phyloP scores from a whole-genome alignment of 2,113 vertebrate genomes.

The Rhynchomys soricoides region DNA sequence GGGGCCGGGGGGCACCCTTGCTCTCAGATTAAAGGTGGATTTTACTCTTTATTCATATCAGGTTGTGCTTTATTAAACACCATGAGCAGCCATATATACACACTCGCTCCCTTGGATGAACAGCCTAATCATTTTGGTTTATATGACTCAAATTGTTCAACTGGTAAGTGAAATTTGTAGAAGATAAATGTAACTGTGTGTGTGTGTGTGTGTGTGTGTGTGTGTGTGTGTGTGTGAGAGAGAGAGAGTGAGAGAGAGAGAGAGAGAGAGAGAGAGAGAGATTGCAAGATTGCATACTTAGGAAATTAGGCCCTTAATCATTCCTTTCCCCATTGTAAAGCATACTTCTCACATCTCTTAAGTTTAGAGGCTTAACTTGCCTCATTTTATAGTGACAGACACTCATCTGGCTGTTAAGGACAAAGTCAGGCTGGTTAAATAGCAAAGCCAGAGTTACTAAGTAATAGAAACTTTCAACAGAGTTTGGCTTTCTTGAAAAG shows the following conservation, averaged over 20 bases:
- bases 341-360: slow-evolving; percentile 46
- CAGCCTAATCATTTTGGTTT: slow-evolving; percentile 47
- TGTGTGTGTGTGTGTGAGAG: neutral
- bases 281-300: neutral
- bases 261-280: no score
- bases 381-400: slow-evolving; percentile 70
- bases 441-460: slow-evolving; percentile 62
- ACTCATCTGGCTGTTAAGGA: slow-evolving; percentile 75
- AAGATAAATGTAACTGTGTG: slow-evolving; percentile 47
- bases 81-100: neutral
- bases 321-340: slow-evolving; percentile 14
- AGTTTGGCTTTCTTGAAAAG: slow-evolving; percentile 53
- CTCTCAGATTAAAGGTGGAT: slow-evolving; percentile 58
- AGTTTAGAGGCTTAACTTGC: slow-evolving; percentile 67
- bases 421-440: slow-evolving; percentile 68
- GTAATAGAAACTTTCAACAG: slow-evolving; percentile 70
- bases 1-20: neutral
- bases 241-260: no score
- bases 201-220: neutral
- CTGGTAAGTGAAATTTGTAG: neutral
- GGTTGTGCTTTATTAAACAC: slow-evolving; percentile 59
- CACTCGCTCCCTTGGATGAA: slow-evolving; percentile 6
- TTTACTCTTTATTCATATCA: slow-evolving; percentile 56
- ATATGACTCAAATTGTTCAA: slow-evolving; percentile 60
- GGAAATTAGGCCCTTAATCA: slow-evolving; percentile 44